phyloP scores from a whole-genome alignment of 1,140 invertebrate species.

The Heliconius congener region DNA sequence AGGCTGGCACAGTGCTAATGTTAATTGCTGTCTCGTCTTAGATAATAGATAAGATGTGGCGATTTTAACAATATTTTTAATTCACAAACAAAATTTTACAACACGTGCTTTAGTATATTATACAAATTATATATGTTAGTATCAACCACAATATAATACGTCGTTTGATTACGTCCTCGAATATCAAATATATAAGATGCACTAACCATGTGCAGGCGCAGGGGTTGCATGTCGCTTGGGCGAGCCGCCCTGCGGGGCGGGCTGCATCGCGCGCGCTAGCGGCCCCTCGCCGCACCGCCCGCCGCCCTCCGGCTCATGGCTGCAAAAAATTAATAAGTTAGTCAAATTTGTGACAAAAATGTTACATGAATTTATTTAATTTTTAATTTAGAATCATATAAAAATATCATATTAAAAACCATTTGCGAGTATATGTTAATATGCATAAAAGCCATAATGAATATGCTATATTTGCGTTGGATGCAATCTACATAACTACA shows the following conservation, averaged over 20 bases:
- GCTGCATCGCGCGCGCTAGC: constrained; percentile 78
- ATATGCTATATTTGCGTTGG: too few relatives aligned
- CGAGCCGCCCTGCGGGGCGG: constrained; percentile 65
- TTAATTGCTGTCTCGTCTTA: neutral
- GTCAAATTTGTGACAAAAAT: neutral
- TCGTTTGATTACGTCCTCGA: too few relatives aligned
- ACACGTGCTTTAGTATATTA: too few relatives aligned
- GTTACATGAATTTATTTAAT: neutral
- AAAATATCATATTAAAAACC: too few relatives aligned
- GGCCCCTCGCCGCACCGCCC: constrained; percentile 75
- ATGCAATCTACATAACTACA: neutral
- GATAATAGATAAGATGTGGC: neutral
- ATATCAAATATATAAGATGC: neutral
- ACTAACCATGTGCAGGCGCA: constrained; percentile 57
- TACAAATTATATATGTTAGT: too few relatives aligned
- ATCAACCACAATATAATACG: too few relatives aligned
- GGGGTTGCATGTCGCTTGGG: constrained; percentile 64
- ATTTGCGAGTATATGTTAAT: too few relatives aligned
- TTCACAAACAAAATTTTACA: neutral
- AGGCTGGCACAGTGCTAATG: neutral
- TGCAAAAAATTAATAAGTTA: constrained; percentile 57
- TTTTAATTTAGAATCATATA: too few relatives aligned
- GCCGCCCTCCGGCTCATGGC: constrained; percentile 85
- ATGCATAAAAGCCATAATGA: too few relatives aligned
- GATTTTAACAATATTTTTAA: neutral